Conservation (phyloP, 2,113 vertebrate species). For the Argyrosomus japonicus region DNA sequence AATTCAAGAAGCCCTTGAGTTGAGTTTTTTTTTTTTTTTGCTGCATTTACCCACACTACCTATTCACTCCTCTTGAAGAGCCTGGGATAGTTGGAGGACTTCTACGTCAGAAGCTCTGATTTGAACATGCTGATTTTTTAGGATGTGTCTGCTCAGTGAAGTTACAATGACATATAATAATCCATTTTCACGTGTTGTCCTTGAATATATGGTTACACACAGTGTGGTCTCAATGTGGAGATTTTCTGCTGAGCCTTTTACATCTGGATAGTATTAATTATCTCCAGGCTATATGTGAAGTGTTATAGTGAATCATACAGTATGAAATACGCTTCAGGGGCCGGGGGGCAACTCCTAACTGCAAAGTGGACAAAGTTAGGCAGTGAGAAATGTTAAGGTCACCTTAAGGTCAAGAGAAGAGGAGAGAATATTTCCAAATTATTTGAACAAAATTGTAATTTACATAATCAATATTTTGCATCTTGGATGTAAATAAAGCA, state of each 20-base stretch:
- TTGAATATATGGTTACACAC: slow-evolving; percentile 52
- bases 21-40: slow-evolving; percentile 29
- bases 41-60: slow-evolving; percentile 48
- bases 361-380: slow-evolving; percentile 62
- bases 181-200: slow-evolving; percentile 51
- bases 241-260: slow-evolving; percentile 51
- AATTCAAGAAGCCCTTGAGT: slow-evolving; percentile 49
- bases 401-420: slow-evolving; percentile 67
- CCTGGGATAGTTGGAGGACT: slow-evolving; percentile 57
- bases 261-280: slow-evolving; percentile 53
- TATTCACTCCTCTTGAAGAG: slow-evolving; percentile 41
- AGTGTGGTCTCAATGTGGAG: slow-evolving; percentile 28
- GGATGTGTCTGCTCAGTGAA: background rate
- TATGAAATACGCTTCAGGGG: slow-evolving; percentile 17
- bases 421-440: background rate
- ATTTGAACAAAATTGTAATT: background rate
- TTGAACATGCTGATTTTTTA: slow-evolving; percentile 33
- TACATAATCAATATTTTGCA: background rate
- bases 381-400: slow-evolving; percentile 72
- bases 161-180: slow-evolving; percentile 31
- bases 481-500: background rate
- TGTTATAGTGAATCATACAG: slow-evolving; percentile 14
- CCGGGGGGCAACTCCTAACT: slow-evolving; percentile 6
- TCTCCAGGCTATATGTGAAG: slow-evolving; percentile 21
- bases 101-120: slow-evolving; percentile 28